Evolutionary conservation across 2,888 invertebrate species (phyloP), one percentile per base, ranked within the genome.

Genomic region (Agonum fuliginosum): DNA sequence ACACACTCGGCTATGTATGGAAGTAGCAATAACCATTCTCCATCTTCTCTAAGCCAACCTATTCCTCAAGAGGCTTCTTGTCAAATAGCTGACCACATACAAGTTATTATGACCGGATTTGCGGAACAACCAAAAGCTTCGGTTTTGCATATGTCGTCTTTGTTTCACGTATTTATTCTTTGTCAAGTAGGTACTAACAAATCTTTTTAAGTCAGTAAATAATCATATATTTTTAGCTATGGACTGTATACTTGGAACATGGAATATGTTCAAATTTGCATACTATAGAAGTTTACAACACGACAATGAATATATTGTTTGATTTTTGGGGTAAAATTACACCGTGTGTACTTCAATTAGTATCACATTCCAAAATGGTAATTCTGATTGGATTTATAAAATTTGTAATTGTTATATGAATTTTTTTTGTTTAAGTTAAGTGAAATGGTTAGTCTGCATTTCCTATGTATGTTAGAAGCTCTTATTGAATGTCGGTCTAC

Each of bases 311-410:
- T 80, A 95, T 97, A 80, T 90, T 99, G 73, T 93, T 98, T 82
- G 98, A 99, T 88, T 99, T 99, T 90, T 99, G 99, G 99, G 96
- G 96, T 69, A 96, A 98, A 87, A 95, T 99, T 3, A 98, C 99
- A 41, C 99, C 99, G 0, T 96, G 95, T 79, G 94, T 99, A 78
- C 89, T 99, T 79, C 97, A 98, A 85, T 89, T 99, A 77, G 93
- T 99, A 37, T 93, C 95, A 8, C 94, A 95, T 84, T 95, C 97
- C 8, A 98, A 96, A 91, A 92, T 95, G 86, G 95, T 97, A 83
- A 90, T 92, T 87, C 65, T 75, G 74, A 62, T 58, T 8, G 8
- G 2, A 12, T 51, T 30, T 30, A 30, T 24, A 69, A 67, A 54
- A 51, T 78, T 54, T 46, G 19, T 30, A 69, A 41, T 41, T 30